Conservation (phyloP, 2,888 invertebrate species). For the Anoplius nigerrimus region DNA sequence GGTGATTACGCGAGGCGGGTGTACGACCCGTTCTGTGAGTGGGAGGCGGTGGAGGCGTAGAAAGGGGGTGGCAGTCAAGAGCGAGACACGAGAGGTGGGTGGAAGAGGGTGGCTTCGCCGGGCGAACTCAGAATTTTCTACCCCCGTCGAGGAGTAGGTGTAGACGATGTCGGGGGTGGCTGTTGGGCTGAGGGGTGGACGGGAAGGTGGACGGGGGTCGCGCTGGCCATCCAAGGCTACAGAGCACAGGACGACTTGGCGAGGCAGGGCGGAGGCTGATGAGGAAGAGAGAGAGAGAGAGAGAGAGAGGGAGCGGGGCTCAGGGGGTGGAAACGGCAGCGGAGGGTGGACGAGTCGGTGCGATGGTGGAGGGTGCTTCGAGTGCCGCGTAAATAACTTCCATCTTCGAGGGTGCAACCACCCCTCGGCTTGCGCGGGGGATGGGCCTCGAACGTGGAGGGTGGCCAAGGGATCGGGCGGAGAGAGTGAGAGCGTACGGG, state of each 20-base stretch:
- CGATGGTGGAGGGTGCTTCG: constrained; percentile 57
- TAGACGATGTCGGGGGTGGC: background rate
- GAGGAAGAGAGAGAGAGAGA: no score
- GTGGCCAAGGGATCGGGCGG: constrained; percentile 8
- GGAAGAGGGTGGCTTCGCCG: constrained; percentile 34
- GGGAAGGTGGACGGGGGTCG: constrained; percentile 16
- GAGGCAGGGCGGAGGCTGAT: constrained; percentile 30
- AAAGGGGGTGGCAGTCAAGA: constrained; percentile 9
- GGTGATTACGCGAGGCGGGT: constrained; percentile 53
- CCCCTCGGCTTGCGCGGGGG: constrained; percentile 40
- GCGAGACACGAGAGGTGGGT: constrained; percentile 29
- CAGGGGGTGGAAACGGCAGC: constrained; percentile 4
- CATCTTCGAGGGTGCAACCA: constrained; percentile 62
- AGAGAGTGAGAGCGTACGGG: constrained; percentile 24
- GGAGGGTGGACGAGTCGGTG: constrained; percentile 44
- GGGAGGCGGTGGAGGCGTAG: background rate
- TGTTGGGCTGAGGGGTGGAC: constrained; percentile 11
- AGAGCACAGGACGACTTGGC: constrained; percentile 38
- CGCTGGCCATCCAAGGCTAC: constrained; percentile 46
- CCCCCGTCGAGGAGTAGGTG: constrained; percentile 12
- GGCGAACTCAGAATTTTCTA: constrained; percentile 46
- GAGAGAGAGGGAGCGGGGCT: no score
- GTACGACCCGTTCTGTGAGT: constrained; percentile 19
- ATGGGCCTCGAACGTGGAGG: constrained; percentile 29
- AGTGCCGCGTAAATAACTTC: constrained; percentile 64